Conservation (phyloP, 1,140 invertebrate genomes). For the Nixonia krombeini region DNA sequence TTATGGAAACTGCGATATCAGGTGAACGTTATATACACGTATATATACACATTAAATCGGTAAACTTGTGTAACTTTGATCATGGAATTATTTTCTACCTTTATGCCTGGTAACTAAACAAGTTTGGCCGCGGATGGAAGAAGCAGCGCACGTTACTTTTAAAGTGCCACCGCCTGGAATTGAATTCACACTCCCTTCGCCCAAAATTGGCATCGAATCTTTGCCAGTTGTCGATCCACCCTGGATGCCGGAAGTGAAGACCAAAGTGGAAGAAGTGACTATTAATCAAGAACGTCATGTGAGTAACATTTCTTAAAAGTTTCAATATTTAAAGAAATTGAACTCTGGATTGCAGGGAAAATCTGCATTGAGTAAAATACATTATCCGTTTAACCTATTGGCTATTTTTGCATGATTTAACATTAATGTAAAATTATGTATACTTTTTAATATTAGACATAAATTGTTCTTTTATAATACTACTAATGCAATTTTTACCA, state of each 20-base stretch:
- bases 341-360: not conserved
- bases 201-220: conserved; percentile 96
- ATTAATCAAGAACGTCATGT: conserved; percentile 98
- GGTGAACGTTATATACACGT: no score
- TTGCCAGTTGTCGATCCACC: conserved; percentile 97
- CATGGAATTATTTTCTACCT: no score
- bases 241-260: conserved; percentile 98
- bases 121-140: conserved; percentile 98
- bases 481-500: conserved; percentile 34
- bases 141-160: conserved; percentile 93
- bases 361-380: no score
- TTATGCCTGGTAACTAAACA: no score
- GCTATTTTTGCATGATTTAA: no score
- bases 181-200: conserved; percentile 98
- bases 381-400: no score
- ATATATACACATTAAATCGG: not conserved
- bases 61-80: not conserved
- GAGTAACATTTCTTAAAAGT: conserved; percentile 65
- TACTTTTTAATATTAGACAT: not conserved
- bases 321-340: no score
- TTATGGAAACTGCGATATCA: conserved; percentile 98
- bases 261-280: conserved; percentile 98
- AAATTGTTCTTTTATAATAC: conserved; percentile 4
- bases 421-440: no score
- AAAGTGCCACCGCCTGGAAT: conserved; percentile 98